Percentiles rank a stretch among this genome's conserved stretches.
phyloP scores from a whole-genome alignment of 2,113 vertebrate genomes.

The Paramormyrops kingsleyae region DNA sequence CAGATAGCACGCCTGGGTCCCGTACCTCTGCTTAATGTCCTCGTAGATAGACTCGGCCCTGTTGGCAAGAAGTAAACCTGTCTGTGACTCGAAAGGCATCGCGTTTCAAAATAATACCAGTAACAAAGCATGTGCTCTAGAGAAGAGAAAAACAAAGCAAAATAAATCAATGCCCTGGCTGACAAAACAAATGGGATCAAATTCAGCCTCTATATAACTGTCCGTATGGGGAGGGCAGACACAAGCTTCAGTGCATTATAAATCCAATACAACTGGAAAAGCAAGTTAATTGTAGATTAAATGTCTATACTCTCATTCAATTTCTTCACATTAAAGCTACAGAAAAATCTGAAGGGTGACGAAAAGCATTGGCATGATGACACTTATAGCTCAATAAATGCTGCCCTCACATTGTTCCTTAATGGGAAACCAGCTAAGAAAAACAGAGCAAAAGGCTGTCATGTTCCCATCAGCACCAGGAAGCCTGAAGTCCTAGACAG shows the following conservation, averaged over 20 bases:
- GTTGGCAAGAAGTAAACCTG: constrained; percentile 4
- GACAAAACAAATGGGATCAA: background rate
- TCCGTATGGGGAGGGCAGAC: background rate
- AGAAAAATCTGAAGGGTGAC: background rate
- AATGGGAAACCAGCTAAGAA: background rate
- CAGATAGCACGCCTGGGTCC: constrained; percentile 90
- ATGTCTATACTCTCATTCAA: background rate
- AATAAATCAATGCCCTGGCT: background rate
- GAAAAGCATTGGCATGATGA: background rate
- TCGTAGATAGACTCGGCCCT: constrained; percentile 91
- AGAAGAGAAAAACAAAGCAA: background rate
- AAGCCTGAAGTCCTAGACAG: background rate
- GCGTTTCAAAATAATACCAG: background rate
- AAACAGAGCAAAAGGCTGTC: background rate
- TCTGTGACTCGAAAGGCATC: background rate
- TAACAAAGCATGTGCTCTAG: background rate
- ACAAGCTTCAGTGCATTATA: background rate
- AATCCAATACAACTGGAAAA: background rate
- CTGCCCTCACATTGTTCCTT: background rate
- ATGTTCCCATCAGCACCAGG: background rate
- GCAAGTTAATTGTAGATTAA: background rate
- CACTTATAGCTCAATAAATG: background rate
- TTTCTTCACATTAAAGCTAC: background rate
- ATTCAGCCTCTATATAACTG: background rate
- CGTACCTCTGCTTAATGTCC: constrained; percentile 95